These are phyloP conservation scores for Caenorhabditis zanzibari DNA, from an alignment of 2,888 invertebrate genomes.

Conservation along the genomic window DNA sequence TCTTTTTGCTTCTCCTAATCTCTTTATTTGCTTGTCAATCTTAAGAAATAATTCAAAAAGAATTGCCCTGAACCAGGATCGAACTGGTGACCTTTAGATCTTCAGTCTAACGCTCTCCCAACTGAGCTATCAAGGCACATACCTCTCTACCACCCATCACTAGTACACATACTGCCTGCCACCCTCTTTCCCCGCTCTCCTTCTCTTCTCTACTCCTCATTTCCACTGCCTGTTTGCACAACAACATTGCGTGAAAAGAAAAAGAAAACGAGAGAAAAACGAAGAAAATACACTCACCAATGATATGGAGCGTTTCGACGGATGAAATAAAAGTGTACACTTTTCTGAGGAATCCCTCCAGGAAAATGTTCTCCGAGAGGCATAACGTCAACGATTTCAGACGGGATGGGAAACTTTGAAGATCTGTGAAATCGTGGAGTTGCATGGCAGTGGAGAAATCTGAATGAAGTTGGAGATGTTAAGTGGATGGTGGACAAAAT, in stretches of 20 bases:
- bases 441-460: conserved; percentile 98
- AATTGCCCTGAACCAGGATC: conserved; percentile 82
- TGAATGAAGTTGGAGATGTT: conserved; percentile 87
- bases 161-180: conserved; percentile 42
- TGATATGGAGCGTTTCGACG: conserved; percentile 95
- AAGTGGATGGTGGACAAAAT: background rate
- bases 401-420: conserved; percentile 98
- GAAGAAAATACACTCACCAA: conserved; percentile 87
- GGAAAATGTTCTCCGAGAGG: conserved; percentile 97
- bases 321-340: conserved; percentile 99
- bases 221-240: conserved; percentile 38
- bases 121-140: conserved; percentile 81
- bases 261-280: conserved; percentile 11
- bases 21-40: too few species aligned
- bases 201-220: background rate
- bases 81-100: conserved; percentile 83
- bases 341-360: conserved; percentile 99
- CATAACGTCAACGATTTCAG: conserved; percentile 96
- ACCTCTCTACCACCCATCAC: background rate
- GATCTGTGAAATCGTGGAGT: conserved; percentile 98
- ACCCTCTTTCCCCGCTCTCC: background rate
- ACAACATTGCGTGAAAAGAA: conserved; percentile 46
- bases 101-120: conserved; percentile 84
- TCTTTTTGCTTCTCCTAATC: too few species aligned
- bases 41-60: conserved; percentile 26